Evolutionary conservation across 2,113 vertebrate genomes (phyloP).

Genomic region (Sinocyclocheilus anshuiensis): DNA sequence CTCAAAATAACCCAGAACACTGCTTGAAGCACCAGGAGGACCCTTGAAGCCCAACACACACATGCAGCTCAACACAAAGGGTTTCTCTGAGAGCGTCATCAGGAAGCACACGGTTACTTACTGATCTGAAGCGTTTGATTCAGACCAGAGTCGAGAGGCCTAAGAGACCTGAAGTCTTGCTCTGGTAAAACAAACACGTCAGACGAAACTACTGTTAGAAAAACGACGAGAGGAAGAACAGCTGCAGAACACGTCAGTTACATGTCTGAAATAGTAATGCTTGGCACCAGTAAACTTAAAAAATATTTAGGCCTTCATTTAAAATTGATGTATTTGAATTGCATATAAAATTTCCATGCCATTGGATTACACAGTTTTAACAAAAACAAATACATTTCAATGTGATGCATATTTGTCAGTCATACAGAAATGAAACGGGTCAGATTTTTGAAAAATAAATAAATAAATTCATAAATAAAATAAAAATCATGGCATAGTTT

Average conservation of each 20-base stretch:
- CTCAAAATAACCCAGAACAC: neutral
- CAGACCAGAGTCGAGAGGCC: conserved; percentile 76
- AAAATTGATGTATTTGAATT: too few species aligned
- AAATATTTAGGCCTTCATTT: too few species aligned
- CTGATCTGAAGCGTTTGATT: conserved; percentile 69
- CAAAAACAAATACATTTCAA: too few species aligned
- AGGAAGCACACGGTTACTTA: conserved; percentile 68
- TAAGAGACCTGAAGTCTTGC: conserved; percentile 68
- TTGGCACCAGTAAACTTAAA: too few species aligned
- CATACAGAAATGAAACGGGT: too few species aligned
- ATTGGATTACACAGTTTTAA: too few species aligned
- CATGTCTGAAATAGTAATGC: neutral
- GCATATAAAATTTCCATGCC: too few species aligned
- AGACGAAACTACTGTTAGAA: conserved; percentile 40
- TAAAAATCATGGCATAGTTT: too few species aligned
- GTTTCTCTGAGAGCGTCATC: neutral
- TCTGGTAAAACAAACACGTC: conserved; percentile 71
- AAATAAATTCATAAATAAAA: too few species aligned
- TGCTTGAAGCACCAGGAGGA: conserved; percentile 13
- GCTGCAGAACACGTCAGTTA: too few species aligned
- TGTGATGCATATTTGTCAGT: too few species aligned
- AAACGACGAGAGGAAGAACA: neutral
- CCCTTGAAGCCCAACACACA: conserved; percentile 33
- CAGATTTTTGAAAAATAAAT: too few species aligned
- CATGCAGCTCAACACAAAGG: conserved; percentile 17